Evolutionary conservation across 35 echinoderm and acorn worm genomes (phyloP).

Genomic region (Holothuria glaberrima): DNA sequence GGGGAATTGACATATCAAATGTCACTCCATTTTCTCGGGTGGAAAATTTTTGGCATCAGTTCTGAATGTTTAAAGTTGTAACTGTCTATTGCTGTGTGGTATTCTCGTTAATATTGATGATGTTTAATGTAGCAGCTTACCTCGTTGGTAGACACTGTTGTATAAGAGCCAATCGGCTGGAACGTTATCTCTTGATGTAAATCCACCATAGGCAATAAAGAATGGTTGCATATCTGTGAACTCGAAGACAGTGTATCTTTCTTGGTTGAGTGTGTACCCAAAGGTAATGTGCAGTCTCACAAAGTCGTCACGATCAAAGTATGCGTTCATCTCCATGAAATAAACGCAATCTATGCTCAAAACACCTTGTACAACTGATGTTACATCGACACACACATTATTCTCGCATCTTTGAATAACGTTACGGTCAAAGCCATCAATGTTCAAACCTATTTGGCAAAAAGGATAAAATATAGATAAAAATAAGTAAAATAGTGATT

Average conservation of each 20-base stretch:
- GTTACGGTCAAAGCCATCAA: neutral
- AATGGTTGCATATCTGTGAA: neutral
- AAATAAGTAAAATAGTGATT: too few relatives aligned
- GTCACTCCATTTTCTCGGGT: too few relatives aligned
- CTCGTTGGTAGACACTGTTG: neutral
- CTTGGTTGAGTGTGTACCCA: neutral
- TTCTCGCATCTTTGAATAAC: slow-evolving; percentile 25
- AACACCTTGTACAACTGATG: neutral
- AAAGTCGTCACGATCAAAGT: neutral
- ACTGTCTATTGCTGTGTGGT: too few relatives aligned
- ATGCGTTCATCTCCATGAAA: slow-evolving; percentile 8
- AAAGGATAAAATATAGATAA: neutral
- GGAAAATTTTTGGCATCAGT: too few relatives aligned
- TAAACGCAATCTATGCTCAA: neutral
- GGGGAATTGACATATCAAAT: too few relatives aligned
- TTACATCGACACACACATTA: neutral
- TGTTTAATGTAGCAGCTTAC: neutral
- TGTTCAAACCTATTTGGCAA: slow-evolving; percentile 29
- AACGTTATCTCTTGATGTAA: neutral
- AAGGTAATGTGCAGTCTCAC: neutral
- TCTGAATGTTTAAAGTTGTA: too few relatives aligned
- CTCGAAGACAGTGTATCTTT: neutral
- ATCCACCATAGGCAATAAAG: neutral
- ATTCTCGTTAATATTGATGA: neutral
- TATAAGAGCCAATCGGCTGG: neutral